Conservation (phyloP, 2,888 invertebrate species). For the Platerodrilus igneus region DNA sequence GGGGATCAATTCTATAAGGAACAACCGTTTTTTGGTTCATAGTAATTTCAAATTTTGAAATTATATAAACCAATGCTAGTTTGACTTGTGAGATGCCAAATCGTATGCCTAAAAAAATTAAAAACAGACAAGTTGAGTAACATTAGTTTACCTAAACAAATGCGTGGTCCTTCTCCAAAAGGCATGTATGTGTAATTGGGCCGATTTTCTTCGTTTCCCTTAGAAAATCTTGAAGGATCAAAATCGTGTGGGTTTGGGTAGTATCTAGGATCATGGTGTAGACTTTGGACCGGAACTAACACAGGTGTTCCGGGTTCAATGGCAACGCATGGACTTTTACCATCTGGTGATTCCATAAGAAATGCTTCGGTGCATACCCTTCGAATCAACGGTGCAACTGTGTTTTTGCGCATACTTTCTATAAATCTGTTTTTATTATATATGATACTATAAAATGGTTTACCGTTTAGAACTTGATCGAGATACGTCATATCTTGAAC, state of each 20-base stretch:
- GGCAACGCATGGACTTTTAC: conserved; percentile 11
- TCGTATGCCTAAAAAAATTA: conserved; percentile 26
- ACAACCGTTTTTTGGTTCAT: conserved; percentile 33
- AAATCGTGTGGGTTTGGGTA: conserved; percentile 44
- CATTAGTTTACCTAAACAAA: conserved; percentile 34
- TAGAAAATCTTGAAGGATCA: conserved; percentile 44
- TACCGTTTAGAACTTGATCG: conserved; percentile 45
- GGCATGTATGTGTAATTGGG: conserved; percentile 35
- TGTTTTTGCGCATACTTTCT: conserved; percentile 20
- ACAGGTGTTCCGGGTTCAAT: conserved; percentile 33
- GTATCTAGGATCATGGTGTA: conserved; percentile 43
- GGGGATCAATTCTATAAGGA: conserved; percentile 28
- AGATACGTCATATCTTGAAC: conserved; percentile 49
- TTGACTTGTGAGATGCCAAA: conserved; percentile 33
- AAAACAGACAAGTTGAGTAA: neutral
- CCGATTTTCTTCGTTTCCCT: conserved; percentile 36
- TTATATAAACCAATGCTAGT: conserved; percentile 24
- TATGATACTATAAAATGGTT: conserved; percentile 1
- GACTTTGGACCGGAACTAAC: conserved; percentile 35
- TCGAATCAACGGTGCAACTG: conserved; percentile 8
- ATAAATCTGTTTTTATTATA: conserved; percentile 1
- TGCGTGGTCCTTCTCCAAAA: conserved; percentile 40
- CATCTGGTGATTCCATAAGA: conserved; percentile 13
- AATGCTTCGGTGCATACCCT: conserved; percentile 19
- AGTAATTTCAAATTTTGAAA: conserved; percentile 38